These are phyloP conservation scores for Pteronura brasiliensis DNA, from an alignment of 2,113 vertebrate genomes.

Conservation along the genomic window DNA sequence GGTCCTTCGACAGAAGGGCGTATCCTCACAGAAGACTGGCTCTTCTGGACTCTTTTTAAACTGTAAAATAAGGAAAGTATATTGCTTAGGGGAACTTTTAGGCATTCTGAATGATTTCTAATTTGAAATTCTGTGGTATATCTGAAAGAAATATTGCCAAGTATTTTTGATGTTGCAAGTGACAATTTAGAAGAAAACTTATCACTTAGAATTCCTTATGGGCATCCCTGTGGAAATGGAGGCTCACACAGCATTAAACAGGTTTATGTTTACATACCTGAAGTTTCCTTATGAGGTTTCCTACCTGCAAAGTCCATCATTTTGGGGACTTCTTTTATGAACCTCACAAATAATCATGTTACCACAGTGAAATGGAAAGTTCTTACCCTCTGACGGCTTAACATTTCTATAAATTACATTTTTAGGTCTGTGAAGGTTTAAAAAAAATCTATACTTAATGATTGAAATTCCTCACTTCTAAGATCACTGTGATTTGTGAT, in stretches of 20 bases:
- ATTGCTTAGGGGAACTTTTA: neutral
- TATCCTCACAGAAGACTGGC: neutral
- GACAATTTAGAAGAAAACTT: neutral
- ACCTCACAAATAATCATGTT: neutral
- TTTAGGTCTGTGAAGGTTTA: neutral
- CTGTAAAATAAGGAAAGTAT: neutral
- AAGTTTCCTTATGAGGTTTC: neutral
- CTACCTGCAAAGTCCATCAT: neutral
- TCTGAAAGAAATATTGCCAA: neutral
- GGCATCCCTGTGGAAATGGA: neutral
- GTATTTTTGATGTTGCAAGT: neutral
- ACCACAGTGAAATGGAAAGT: neutral
- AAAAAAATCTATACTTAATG: neutral
- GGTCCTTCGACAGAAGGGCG: neutral
- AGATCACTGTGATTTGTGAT: neutral
- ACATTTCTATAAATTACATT: neutral
- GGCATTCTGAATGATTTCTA: neutral
- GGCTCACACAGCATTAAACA: accelerated
- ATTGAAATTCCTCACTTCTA: neutral
- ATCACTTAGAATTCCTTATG: neutral
- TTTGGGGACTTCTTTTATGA: neutral
- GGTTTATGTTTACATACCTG: neutral
- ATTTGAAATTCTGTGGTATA: neutral
- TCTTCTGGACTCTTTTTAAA: neutral
- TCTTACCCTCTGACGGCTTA: neutral